Evolutionary conservation across 2,888 invertebrate species (phyloP).

Genomic region (Cyclophora albipunctata): DNA sequence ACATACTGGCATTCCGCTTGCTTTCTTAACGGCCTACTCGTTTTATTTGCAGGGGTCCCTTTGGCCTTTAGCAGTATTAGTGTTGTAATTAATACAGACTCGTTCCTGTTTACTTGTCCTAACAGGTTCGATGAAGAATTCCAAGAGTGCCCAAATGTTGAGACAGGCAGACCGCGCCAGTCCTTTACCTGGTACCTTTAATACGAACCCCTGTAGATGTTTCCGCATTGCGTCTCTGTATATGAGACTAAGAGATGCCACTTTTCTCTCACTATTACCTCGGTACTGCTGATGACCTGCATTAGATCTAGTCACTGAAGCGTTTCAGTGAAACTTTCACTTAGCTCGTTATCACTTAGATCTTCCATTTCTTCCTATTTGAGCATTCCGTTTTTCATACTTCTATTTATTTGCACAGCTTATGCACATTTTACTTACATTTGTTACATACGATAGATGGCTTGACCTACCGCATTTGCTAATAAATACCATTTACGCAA

Average conservation of each 20-base stretch:
- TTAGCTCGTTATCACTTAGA: constrained; percentile 10
- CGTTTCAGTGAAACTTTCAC: constrained; percentile 18
- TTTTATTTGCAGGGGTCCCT: constrained; percentile 30
- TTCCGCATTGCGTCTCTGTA: constrained; percentile 53
- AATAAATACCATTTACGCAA: too few relatives aligned
- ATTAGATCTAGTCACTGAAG: constrained; percentile 24
- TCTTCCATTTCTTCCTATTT: background rate
- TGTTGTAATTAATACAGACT: constrained; percentile 47
- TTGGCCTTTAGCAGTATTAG: constrained; percentile 32
- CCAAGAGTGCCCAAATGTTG: constrained; percentile 80
- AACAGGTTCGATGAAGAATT: constrained; percentile 79
- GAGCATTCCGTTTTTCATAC: constrained; percentile 13
- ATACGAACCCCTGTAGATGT: constrained; percentile 56
- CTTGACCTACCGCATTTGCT: constrained; percentile 23
- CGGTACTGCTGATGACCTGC: constrained; percentile 48
- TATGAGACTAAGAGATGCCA: constrained; percentile 39
- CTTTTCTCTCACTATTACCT: constrained; percentile 30
- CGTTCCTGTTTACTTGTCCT: constrained; percentile 69
- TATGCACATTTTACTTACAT: constrained; percentile 47
- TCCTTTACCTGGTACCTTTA: constrained; percentile 75
- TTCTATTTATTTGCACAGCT: constrained; percentile 57
- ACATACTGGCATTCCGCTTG: constrained; percentile 32
- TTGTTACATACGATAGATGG: constrained; percentile 31
- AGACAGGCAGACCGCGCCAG: constrained; percentile 78
- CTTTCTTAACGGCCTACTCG: constrained; percentile 33